Evolutionary conservation across 2,797 vertebrate genomes (phyloP).

Genomic region (Halcyon chelicuti): DNA sequence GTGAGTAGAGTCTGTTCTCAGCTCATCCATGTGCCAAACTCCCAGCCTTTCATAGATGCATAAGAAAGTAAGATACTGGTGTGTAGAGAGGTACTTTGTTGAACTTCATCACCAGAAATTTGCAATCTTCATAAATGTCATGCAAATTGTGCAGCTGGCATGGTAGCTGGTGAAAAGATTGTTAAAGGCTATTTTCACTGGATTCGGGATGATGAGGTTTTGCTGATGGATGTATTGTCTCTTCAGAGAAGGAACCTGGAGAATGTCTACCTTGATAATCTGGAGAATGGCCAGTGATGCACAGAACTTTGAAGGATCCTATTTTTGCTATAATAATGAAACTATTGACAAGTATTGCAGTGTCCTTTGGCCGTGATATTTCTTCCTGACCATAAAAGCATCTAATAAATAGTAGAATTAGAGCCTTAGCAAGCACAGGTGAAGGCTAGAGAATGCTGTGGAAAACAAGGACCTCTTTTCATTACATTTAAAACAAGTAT

Average conservation of each 20-base stretch:
- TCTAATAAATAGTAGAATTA: background rate
- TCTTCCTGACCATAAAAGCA: background rate
- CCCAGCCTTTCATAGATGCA: background rate
- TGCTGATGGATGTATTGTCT: background rate
- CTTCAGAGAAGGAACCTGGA: background rate
- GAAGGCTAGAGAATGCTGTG: background rate
- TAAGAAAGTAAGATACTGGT: background rate
- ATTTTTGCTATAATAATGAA: background rate
- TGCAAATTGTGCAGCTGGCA: background rate
- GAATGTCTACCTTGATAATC: background rate
- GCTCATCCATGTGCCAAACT: background rate
- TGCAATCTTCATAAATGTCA: background rate
- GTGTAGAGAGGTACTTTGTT: fast-evolving
- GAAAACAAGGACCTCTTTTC: background rate
- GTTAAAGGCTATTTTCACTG: background rate
- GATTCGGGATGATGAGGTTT: background rate
- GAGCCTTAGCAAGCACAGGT: background rate
- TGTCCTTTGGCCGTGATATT: background rate
- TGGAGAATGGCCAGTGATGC: background rate
- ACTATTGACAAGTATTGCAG: background rate
- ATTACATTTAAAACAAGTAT: background rate
- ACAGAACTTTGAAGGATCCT: background rate
- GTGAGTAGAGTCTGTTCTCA: background rate
- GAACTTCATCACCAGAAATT: no score
- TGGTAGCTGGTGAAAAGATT: background rate